Conservation (phyloP, 2,797 vertebrate genomes). For the Geotrypetes seraphini region DNA sequence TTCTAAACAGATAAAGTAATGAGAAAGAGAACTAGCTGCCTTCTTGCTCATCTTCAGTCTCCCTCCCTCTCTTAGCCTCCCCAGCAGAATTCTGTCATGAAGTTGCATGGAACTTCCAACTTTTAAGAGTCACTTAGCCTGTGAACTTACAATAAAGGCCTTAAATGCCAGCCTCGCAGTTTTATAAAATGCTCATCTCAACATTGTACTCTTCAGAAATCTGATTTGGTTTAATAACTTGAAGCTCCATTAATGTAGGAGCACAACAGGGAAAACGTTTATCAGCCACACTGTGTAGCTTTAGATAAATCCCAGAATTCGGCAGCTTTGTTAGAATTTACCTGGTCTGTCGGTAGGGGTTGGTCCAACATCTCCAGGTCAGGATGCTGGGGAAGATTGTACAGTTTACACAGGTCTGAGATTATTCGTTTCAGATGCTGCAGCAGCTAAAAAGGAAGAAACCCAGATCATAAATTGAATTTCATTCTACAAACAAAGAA, state of each 20-base stretch:
- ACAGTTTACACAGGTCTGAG: slow-evolving; percentile 91
- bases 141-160: no score
- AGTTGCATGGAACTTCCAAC: not conserved
- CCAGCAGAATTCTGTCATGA: not conserved
- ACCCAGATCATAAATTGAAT: no score
- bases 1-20: not conserved
- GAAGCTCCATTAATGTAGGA: not conserved
- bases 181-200: no score
- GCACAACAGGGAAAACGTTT: not conserved
- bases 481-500: no score
- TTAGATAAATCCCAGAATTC: no score
- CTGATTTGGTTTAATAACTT: no score
- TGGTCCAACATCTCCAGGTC: slow-evolving; percentile 96
- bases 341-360: slow-evolving; percentile 84
- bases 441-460: slow-evolving; percentile 56
- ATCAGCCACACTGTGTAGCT: no score
- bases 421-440: slow-evolving; percentile 94
- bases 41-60: not conserved
- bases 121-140: no score
- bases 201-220: no score
- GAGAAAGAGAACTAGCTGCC: not conserved
- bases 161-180: no score
- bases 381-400: slow-evolving; percentile 92
- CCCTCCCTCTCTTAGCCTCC: no score
- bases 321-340: no score